These are phyloP conservation scores for Lithophane leautieri DNA, from an alignment of 2,888 invertebrate species.

Conservation along the genomic window DNA sequence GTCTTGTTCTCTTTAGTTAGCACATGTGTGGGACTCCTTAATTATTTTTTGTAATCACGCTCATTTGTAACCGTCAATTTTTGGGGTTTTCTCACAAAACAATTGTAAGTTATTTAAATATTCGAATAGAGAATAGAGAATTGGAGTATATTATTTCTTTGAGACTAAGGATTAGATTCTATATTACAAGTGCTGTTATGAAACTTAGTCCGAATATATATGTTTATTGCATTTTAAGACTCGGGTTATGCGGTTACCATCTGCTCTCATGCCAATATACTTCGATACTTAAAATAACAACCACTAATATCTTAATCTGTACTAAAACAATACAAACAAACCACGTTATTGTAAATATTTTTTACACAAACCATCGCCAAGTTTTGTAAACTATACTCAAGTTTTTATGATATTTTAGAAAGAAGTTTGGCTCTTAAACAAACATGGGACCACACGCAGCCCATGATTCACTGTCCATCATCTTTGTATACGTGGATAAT, in stretches of 20 bases:
- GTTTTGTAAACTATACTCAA: conserved; percentile 69
- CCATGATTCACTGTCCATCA: conserved; percentile 70
- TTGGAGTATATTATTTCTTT: conserved; percentile 18
- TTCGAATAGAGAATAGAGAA: no score
- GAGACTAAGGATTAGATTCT: conserved; percentile 6
- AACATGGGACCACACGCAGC: conserved; percentile 79
- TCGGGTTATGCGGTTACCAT: conserved; percentile 48
- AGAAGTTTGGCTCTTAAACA: conserved; percentile 70
- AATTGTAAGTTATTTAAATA: not conserved
- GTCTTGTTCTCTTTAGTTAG: conserved; percentile 40
- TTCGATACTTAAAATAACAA: conserved; percentile 37
- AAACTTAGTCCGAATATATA: conserved; percentile 19
- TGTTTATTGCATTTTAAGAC: conserved; percentile 48
- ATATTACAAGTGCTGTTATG: conserved; percentile 10
- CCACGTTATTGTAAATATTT: conserved; percentile 63
- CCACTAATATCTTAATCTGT: conserved; percentile 50
- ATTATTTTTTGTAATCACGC: conserved; percentile 56
- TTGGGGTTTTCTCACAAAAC: not conserved
- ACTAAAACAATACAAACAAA: conserved; percentile 58
- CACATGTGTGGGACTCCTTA: conserved; percentile 66
- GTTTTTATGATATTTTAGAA: conserved; percentile 71
- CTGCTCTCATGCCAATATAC: conserved; percentile 49
- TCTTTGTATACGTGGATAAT: conserved; percentile 58
- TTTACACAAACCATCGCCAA: conserved; percentile 61
- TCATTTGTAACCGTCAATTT: conserved; percentile 34